A percentile compares a stretch with the other conserved stretches of the same genome.
These are phyloP conservation scores for Columba janthina DNA, from an alignment of 2,113 vertebrate species.

Conservation along the genomic window DNA sequence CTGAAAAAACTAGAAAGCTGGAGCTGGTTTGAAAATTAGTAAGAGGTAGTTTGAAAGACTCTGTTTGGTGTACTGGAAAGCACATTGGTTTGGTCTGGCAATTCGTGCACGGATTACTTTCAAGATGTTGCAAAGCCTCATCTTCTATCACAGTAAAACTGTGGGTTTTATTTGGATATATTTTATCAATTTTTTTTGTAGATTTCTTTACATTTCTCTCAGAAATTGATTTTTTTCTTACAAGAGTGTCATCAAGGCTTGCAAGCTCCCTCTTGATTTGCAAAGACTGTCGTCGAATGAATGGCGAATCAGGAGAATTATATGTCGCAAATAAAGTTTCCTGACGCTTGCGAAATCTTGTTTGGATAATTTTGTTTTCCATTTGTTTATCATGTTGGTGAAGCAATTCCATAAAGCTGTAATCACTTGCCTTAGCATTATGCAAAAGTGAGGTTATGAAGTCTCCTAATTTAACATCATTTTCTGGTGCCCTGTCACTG, in stretches of 20 bases:
- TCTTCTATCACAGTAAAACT: slow-evolving; percentile 32
- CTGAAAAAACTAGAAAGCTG: slow-evolving; percentile 68
- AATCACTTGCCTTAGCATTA: slow-evolving; percentile 83
- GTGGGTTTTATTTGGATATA: slow-evolving; percentile 50
- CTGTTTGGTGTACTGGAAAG: slow-evolving; percentile 56
- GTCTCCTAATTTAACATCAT: slow-evolving; percentile 83
- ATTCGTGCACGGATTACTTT: slow-evolving; percentile 42
- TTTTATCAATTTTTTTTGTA: slow-evolving; percentile 15
- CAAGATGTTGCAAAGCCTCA: slow-evolving; percentile 54
- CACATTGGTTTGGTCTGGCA: slow-evolving; percentile 49
- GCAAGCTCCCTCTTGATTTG: slow-evolving; percentile 90
- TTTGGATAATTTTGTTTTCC: slow-evolving; percentile 87
- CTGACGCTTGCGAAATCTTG: slow-evolving; percentile 86
- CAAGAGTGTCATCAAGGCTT: slow-evolving; percentile 78
- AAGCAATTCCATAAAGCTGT: slow-evolving; percentile 89
- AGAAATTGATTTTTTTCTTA: slow-evolving; percentile 72
- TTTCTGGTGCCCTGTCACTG: slow-evolving; percentile 74
- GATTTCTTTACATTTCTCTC: slow-evolving; percentile 76
- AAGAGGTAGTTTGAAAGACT: slow-evolving; percentile 72
- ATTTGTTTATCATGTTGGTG: slow-evolving; percentile 81
- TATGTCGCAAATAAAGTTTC: slow-evolving; percentile 82
- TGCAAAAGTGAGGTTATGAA: slow-evolving; percentile 91
- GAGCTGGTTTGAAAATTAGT: slow-evolving; percentile 60
- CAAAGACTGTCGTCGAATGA: slow-evolving; percentile 82
- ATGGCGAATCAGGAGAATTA: slow-evolving; percentile 79